Evolutionary conservation across 2,888 invertebrate genomes (phyloP), one percentile per base, ranked within the genome.

Genomic region (Stictocephala bisonia): DNA sequence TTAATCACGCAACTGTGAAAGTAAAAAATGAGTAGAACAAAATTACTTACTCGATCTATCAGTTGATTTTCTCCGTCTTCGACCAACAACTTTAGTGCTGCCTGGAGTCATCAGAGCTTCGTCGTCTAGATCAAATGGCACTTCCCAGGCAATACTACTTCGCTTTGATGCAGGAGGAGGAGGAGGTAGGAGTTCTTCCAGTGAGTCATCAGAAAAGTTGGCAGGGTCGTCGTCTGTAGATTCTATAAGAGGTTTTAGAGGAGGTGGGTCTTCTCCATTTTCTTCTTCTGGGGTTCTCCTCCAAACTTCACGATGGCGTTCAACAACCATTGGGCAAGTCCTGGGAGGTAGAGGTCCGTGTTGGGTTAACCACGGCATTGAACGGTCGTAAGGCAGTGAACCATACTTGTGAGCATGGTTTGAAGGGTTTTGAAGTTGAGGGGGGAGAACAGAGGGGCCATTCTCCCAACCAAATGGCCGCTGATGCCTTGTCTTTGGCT

Each of bases 91-190:
- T 85, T 90, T 90, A 76, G 90, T 90, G 81, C 89, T 90, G 67
- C 90, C 91, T 51, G 91, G 91, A 53, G 90, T 90, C 75, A 90
- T 87, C 50, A 91, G 86, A 73, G 90, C 89, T 81, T 87, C 86
- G 82, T 90, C 90, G 82, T 91, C 90, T 72, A 74, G 35, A 66
- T 88, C 88, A 80, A 94, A 87, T 76, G 93, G 91, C 77, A 94
- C 93, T 86, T 94, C 93, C 94, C 94, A 94, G 76, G 94, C 93
- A 79, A 94, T 93, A 82, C 93, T 93, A 82, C 91, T 90, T 80
- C 93, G 88, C 85, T 93, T 93, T 11, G 78, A 69, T 1, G 85
- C 83, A 51, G 86, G 84, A 15, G 87, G 86, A 15, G 88, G 90
- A 51, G 90, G 91, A 44, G 90, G 91, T 78, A 91, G 86, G 80